Base-by-base conservation (phyloP, 2,113 vertebrate genomes). In the Mugil cephalus region DNA sequence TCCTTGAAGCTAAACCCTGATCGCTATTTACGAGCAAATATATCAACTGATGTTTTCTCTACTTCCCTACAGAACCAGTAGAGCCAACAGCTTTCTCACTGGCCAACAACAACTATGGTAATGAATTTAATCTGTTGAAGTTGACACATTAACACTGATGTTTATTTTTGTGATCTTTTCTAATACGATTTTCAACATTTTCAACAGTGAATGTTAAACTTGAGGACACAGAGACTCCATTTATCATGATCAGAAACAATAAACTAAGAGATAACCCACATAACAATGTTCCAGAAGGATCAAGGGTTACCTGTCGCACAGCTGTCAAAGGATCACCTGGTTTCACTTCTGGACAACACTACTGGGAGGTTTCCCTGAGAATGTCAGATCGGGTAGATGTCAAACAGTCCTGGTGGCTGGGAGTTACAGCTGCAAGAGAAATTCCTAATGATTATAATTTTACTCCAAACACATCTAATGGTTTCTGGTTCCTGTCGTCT, bases 361-460 rank as follows among this genome's bases (percentile, higher is more conserved):
- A 92, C 75, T 94, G 92, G 92, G 90, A 91, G 56, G 90, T 92
- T 45, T 55, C 11, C 35, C 5, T 94, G 42, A 0, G 0, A 0
- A 0, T 0, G 0, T 0, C 0, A 1, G 1, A 6, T 30, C 2
- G 5, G 0, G 0, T 2, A 12, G 12, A 0, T 1, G 0, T 19
- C 2, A 93, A 93, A 70, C 0, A 1, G 19, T 91, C 76, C 36
- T 93, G 93, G 91, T 74, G 87, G 74, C 46, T 93, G 6, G 93
- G 93, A 36, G 78, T 93, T 21, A 70, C 79, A n/a, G 79, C 21
- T 61, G 35, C 0, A 18, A 0, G 11, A 15, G 3, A 3, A 38
- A 18, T 45, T 24, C 1, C 47, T 12, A 0, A 1, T 0, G 0
- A 12, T 0, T 0, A 0, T 0, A 14, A 55, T 10, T 2, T 15